phyloP scores from a whole-genome alignment of 2,888 invertebrate genomes.

The Spodoptera picta region DNA sequence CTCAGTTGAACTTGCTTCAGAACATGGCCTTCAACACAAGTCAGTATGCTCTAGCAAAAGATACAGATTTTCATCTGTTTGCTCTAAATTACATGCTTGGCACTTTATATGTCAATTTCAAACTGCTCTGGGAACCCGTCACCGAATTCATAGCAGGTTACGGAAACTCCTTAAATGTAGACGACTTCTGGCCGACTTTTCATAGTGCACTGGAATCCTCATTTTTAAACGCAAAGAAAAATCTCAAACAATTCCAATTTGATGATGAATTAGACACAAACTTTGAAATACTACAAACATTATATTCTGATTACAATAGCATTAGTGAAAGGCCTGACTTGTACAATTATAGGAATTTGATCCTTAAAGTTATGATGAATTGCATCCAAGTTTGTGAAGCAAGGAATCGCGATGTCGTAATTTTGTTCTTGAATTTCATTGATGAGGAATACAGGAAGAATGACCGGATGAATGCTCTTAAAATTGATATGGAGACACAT shows the following conservation, averaged over 20 bases:
- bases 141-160: slow-evolving; percentile 92
- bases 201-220: slow-evolving; percentile 88
- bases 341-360: slow-evolving; percentile 92
- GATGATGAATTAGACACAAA: slow-evolving; percentile 75
- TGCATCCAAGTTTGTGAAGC: slow-evolving; percentile 93
- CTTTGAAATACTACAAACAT: slow-evolving; percentile 69
- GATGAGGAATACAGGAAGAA: slow-evolving; percentile 88
- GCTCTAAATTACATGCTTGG: slow-evolving; percentile 94
- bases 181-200: slow-evolving; percentile 93
- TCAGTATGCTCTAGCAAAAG: slow-evolving; percentile 87
- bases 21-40: slow-evolving; percentile 91
- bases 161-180: slow-evolving; percentile 89
- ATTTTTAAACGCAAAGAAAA: slow-evolving; percentile 80
- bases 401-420: slow-evolving; percentile 93
- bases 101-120: slow-evolving; percentile 95
- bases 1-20: slow-evolving; percentile 92
- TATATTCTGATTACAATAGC: slow-evolving; percentile 77
- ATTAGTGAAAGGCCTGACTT: slow-evolving; percentile 91
- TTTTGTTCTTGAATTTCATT: slow-evolving; percentile 94
- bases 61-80: slow-evolving; percentile 89
- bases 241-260: slow-evolving; percentile 73
- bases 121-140: slow-evolving; percentile 95
- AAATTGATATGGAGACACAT: slow-evolving; percentile 89
- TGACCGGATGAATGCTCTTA: slow-evolving; percentile 76
- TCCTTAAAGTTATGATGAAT: slow-evolving; percentile 94